A percentile compares a stretch with the other conserved stretches of the same genome.
Conservation (phyloP, 2,888 invertebrate species). For the Hirtodrosophila trivittata region DNA sequence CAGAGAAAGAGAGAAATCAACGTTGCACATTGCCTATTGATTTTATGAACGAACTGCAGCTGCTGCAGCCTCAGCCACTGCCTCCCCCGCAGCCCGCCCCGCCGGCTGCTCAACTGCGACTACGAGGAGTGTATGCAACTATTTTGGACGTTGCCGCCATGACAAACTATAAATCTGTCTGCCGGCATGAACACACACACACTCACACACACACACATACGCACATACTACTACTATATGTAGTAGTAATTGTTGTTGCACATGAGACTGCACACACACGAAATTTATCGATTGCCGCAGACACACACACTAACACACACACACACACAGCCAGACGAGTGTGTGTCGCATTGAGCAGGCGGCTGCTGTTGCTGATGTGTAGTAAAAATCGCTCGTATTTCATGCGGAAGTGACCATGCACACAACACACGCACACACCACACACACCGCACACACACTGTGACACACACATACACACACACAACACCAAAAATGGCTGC, state of each 20-base stretch:
- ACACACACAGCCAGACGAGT: slow-evolving; percentile 36
- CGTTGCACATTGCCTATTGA: slow-evolving; percentile 62
- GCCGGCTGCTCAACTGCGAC: no score
- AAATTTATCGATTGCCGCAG: slow-evolving; percentile 78
- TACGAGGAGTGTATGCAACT: slow-evolving; percentile 55
- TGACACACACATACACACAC: slow-evolving; percentile 7
- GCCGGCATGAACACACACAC: slow-evolving; percentile 61
- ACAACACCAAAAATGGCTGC: slow-evolving; percentile 52
- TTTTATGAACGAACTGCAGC: slow-evolving; percentile 69
- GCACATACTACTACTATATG: no score
- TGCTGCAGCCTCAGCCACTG: slow-evolving; percentile 25
- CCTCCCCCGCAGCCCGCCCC: no score
- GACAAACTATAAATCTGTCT: slow-evolving; percentile 78
- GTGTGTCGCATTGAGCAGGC: slow-evolving; percentile 2
- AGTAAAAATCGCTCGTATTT: slow-evolving; percentile 78
- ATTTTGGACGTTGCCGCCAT: slow-evolving; percentile 69
- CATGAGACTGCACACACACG: slow-evolving; percentile 58
- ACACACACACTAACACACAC: no score
- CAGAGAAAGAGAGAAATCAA: slow-evolving; percentile 7
- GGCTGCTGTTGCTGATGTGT: slow-evolving; percentile 69
- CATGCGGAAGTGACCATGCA: slow-evolving; percentile 76
- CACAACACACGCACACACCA: slow-evolving; percentile 16
- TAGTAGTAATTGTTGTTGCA: slow-evolving; percentile 25
- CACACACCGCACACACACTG: slow-evolving; percentile 12
- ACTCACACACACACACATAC: no score